Evolutionary conservation across 2,113 vertebrate genomes (phyloP).

Genomic region (Myanophis thanlyinensis): DNA sequence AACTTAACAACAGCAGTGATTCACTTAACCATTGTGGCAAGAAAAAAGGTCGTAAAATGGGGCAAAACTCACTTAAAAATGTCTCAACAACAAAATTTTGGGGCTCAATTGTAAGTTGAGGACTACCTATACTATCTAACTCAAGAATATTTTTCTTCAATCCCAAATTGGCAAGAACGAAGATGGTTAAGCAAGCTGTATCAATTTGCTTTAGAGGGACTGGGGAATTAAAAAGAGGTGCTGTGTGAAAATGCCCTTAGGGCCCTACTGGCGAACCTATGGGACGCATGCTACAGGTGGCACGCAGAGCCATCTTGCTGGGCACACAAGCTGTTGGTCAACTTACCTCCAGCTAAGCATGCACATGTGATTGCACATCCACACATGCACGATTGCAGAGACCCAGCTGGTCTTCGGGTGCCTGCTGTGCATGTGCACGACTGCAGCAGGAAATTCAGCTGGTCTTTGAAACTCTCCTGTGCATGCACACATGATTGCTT

Average conservation of each 20-base stretch:
- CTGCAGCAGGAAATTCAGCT: too few relatives aligned
- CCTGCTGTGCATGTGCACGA: too few relatives aligned
- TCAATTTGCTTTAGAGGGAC: background rate
- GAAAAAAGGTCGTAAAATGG: background rate
- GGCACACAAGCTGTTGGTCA: too few relatives aligned
- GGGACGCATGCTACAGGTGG: too few relatives aligned
- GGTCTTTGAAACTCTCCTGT: too few relatives aligned
- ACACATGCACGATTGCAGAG: too few relatives aligned
- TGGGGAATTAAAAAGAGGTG: background rate
- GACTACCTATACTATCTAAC: background rate
- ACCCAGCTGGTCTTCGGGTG: too few relatives aligned
- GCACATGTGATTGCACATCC: too few relatives aligned
- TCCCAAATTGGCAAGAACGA: background rate
- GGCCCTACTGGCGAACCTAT: too few relatives aligned
- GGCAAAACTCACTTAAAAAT: background rate
- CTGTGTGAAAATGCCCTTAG: background rate
- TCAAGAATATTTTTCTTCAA: background rate
- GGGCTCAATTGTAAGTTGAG: background rate
- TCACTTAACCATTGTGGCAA: background rate
- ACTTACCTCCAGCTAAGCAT: too few relatives aligned
- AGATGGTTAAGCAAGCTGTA: background rate
- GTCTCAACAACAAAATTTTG: background rate
- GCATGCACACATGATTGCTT: too few relatives aligned
- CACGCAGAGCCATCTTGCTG: too few relatives aligned
- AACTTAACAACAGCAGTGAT: background rate